phyloP scores from a whole-genome alignment of 2,888 invertebrate species.

The Napeogenes inachia region DNA sequence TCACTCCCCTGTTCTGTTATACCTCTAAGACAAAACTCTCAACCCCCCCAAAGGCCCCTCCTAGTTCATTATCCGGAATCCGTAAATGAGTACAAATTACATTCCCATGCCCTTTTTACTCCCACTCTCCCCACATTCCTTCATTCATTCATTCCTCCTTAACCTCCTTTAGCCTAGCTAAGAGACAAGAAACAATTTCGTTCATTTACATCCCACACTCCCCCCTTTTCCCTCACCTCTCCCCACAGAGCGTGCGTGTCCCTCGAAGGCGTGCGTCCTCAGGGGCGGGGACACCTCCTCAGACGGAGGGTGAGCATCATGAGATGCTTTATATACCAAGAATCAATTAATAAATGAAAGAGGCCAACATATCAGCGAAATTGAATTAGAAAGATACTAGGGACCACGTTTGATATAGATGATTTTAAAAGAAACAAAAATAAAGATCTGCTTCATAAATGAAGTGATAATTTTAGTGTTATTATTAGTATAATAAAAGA shows the following conservation, averaged over 20 bases:
- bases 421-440: no score
- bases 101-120: neutral
- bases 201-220: neutral
- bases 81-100: no score
- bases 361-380: neutral
- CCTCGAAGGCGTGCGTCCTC: constrained; percentile 35
- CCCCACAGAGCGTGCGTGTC: constrained; percentile 22
- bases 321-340: constrained; percentile 28
- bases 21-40: no score
- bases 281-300: constrained; percentile 65
- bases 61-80: no score
- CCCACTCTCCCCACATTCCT: neutral
- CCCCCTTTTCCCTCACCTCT: constrained; percentile 26
- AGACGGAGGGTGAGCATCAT: constrained; percentile 53
- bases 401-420: no score
- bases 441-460: no score
- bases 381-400: neutral
- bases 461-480: no score
- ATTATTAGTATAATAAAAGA: no score
- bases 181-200: neutral
- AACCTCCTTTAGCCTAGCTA: neutral
- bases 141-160: no score
- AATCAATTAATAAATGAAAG: neutral
- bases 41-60: no score
- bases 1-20: no score